Evolutionary conservation across 2,113 vertebrate species (phyloP).

Genomic region (Marmota flaviventris): DNA sequence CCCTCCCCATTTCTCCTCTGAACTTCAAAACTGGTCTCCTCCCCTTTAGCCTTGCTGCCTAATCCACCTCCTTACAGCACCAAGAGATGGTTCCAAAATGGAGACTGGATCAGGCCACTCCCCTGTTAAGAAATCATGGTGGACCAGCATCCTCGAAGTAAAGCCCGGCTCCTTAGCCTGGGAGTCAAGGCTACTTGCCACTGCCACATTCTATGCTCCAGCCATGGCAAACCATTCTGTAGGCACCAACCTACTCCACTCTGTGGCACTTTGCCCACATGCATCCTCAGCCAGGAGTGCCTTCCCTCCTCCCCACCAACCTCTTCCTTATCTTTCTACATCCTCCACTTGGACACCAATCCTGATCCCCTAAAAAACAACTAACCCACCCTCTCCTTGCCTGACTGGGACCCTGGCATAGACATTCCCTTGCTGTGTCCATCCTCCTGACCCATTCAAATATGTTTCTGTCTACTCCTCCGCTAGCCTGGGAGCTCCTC

Average conservation of each 20-base stretch:
- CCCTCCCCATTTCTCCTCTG: neutral
- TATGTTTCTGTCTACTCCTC: neutral
- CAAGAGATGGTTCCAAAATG: neutral
- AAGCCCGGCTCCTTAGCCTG: neutral
- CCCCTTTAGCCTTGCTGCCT: neutral
- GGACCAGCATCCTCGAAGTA: neutral
- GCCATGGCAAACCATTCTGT: too few relatives aligned
- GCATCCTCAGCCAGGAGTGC: neutral
- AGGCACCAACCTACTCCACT: too few relatives aligned
- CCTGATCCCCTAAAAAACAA: neutral
- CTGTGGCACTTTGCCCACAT: fast-evolving
- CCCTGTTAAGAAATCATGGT: neutral
- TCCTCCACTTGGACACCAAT: neutral
- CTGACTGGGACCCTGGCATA: neutral
- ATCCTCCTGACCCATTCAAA: neutral
- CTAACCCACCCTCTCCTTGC: neutral
- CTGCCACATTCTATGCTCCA: neutral
- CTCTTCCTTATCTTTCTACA: neutral
- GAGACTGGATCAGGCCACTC: neutral
- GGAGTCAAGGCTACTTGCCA: too few relatives aligned
- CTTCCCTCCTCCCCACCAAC: neutral
- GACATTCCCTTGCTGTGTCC: neutral
- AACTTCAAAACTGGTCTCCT: neutral
- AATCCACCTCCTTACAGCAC: neutral
- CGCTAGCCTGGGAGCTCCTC: neutral